Evolutionary conservation across 2,888 invertebrate genomes (phyloP).

Genomic region (Magallana nippona): DNA sequence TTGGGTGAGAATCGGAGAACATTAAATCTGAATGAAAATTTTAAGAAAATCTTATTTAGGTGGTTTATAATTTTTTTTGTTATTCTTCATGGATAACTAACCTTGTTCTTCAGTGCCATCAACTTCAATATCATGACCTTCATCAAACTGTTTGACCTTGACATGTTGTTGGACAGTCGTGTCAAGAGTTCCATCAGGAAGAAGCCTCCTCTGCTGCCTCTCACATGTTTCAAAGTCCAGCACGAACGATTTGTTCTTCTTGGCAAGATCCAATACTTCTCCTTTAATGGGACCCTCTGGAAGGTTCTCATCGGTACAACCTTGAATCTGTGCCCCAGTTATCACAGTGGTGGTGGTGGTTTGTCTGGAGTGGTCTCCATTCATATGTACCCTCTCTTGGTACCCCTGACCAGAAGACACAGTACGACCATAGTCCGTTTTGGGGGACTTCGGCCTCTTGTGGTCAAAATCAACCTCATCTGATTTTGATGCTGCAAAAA

Average conservation of each 20-base stretch:
- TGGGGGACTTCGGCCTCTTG: neutral
- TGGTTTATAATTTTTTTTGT: too few relatives aligned
- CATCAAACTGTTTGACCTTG: constrained; percentile 26
- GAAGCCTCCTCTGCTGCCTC: constrained; percentile 7
- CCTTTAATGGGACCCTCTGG: neutral
- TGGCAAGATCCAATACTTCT: neutral
- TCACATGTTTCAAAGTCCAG: constrained; percentile 43
- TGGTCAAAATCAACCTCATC: constrained; percentile 18
- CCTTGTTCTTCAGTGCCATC: constrained; percentile 32
- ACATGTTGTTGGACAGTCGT: constrained; percentile 25
- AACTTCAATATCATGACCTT: constrained; percentile 33
- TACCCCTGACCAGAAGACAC: constrained; percentile 11
- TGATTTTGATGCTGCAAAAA: neutral
- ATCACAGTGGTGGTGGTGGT: constrained; percentile 15
- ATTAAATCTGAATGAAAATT: too few relatives aligned
- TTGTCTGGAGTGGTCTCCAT: neutral
- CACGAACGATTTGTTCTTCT: constrained; percentile 38
- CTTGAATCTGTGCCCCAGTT: neutral
- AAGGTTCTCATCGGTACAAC: neutral
- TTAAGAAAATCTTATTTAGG: too few relatives aligned
- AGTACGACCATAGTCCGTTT: neutral
- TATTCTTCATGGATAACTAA: neutral
- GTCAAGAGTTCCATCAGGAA: constrained; percentile 34
- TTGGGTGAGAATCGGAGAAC: too few relatives aligned
- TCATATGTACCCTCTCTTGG: neutral